Evolutionary conservation across 2,797 vertebrate species (phyloP), one percentile per base, ranked within the genome.

Genomic region (Miichthys miiuy): DNA sequence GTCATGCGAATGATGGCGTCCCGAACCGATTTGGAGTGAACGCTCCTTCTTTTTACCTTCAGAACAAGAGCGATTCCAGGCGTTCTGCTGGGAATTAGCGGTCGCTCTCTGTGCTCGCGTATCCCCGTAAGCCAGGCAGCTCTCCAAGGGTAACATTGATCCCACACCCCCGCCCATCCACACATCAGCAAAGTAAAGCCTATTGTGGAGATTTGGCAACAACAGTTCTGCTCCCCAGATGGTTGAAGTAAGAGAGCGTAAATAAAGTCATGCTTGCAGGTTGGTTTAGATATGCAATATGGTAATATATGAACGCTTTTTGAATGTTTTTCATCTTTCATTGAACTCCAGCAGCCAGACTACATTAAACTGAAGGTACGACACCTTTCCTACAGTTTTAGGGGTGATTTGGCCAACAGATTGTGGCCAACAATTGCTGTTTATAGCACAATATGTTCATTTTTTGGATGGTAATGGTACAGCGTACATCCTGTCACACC

Each of bases 71-170:
- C 73, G 74, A 88, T 85, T 85, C 72, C 69, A 1, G 75, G 87
- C 76, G 21, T 75, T 86, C 85, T 56, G 30, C 44, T 16, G 87
- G 90, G 88, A 90, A 93, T 92, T 91, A 92, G 81, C 87, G 76
- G 88, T 27, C 64, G 46, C 68, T 82, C 68, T 82, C 72, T 17
- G 83, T 57, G 87, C 85, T 79, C 34, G 85, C 56, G 55, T 88
- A 87, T 93, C 89, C 34, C 93, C 79, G 57, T 91, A 91, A 92
- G 88, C 84, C 77, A 82, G 85, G 85, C 87, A 76, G 74, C 78
- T 86, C 85, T 91, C 91, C 84, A 88, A 91, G 84, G 80, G 87
- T 80, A 85, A 86, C 79, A 74, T 42, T 77, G 90, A 92, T 90
- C 87, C 85, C 74, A 58, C 72, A 46, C 68, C 42, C 27, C 70